Evolutionary conservation across 2,888 invertebrate genomes (phyloP), one percentile per base, ranked within the genome.

Genomic region (Dimorphilus gyrociliatus): DNA sequence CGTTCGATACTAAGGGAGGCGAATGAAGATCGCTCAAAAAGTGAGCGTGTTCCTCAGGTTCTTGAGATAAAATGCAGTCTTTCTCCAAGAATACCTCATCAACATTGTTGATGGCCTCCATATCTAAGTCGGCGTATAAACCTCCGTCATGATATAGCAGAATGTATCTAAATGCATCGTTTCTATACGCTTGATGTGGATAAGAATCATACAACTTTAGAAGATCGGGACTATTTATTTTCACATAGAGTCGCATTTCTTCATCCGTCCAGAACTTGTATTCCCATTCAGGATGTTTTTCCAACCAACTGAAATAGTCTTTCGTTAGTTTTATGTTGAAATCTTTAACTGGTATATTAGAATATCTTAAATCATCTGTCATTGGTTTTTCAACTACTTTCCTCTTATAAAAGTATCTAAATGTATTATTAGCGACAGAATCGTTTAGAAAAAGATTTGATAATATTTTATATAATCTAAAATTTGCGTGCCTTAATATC

Each of bases 251-350:
- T 25, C 48, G 37, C 4, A 53, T 52, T 40, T 44, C 47, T n/a
- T 42, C 42, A 37, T 55, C 53, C n/a, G 52, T 53, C 55, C 55
- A 55, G 13, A 55, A 33, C 43, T 44, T 47, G 33, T 53, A 53
- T 25, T 49, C 45, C 51, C 53, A 55, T 16, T 42, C 51, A 4
- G 53, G 53, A 33, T 53, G 48, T 16, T 42, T 40, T 12, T 40
- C n/a, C n/a, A n/a, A n/a, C n/a, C n/a, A n/a, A n/a, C n/a, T n/a
- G n/a, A n/a, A n/a, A n/a, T n/a, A n/a, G n/a, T n/a, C n/a, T n/a
- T n/a, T n/a, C n/a, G n/a, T n/a, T n/a, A n/a, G n/a, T n/a, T n/a
- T n/a, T n/a, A n/a, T n/a, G n/a, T n/a, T n/a, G n/a, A n/a, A n/a
- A n/a, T n/a, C n/a, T n/a, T n/a, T n/a, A n/a, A n/a, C n/a, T n/a